Base-by-base conservation (phyloP, 2,113 vertebrate genomes). In the Potamarius usumacintae region DNA sequence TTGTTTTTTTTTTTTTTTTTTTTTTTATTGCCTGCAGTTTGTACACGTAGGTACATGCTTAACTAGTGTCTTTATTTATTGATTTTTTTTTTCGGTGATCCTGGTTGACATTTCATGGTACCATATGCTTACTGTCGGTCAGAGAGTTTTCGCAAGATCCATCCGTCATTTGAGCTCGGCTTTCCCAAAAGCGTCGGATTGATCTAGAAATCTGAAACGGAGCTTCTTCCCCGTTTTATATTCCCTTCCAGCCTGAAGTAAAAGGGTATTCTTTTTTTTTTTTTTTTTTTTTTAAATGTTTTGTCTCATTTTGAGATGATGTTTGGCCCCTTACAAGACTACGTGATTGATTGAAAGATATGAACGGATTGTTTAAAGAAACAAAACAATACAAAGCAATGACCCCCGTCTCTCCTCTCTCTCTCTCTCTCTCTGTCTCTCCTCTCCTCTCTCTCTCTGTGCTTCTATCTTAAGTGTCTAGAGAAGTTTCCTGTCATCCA, bases 401-500 rank as follows among this genome's bases (percentile, higher is more conserved):
- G 7, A 53, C 15, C 1, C 1, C 77, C 25, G 30, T 27, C 55
- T 57, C 65, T 0, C 2, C 34, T 42, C 42, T 42, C 42, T 25
- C 20, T 50, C 22, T 77, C 50, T 82, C 14, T 7, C 78, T 63
- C 85, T n/a, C 22, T 52, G 25, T 77, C 42, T 83, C 18, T 84
- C 65, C 2, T 72, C 15, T 80, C 15, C 15, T 8, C 22, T 1
- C 52, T 27, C 3, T 18, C 60, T 90, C 34, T 80, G 9, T 86
- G 42, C 6, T 77, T 74, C 84, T 74, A 27, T 17, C 20, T 42
- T 14, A 94, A 99, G 98, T 99, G 98, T 95, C 94, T 99, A 95
- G 97, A 99, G 94, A 99, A 99, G 95, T 99, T 99, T 90, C 98
- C 98, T 0, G 98, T 99, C 92, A 99, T 99, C 94, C 98, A 99